Evolutionary conservation across 2,888 invertebrate species (phyloP).

Genomic region (Drosophila longiperda): DNA sequence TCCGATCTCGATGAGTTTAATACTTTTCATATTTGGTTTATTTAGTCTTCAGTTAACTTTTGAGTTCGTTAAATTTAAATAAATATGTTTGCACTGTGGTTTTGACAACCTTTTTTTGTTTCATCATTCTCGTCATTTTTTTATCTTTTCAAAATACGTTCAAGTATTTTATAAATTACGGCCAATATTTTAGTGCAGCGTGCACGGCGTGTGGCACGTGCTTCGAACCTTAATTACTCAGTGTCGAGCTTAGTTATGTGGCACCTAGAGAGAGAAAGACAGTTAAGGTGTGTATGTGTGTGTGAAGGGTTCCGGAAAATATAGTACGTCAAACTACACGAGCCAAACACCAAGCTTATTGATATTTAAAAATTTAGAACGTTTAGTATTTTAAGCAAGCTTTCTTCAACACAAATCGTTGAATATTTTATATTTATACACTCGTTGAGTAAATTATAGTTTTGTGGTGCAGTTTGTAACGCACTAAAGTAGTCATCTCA

Average conservation of each 20-base stretch:
- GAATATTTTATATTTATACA: not conserved
- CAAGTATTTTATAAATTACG: not conserved
- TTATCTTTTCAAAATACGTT: not conserved
- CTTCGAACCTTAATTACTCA: conserved; percentile 44
- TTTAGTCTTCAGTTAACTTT: not conserved
- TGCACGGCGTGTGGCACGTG: not conserved
- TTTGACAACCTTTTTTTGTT: not conserved
- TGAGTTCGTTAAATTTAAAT: not conserved
- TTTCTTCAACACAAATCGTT: not conserved
- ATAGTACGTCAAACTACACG: not conserved
- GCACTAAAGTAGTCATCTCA: not conserved
- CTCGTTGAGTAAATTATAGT: not conserved
- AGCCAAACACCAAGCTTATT: conserved; percentile 11
- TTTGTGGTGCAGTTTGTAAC: not conserved
- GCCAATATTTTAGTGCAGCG: not conserved
- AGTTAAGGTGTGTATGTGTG: no score
- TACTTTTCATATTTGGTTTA: not conserved
- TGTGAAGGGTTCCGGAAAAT: not conserved
- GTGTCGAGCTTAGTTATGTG: conserved; percentile 32
- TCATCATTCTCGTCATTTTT: not conserved
- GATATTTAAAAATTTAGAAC: conserved; percentile 13
- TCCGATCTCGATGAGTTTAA: not conserved
- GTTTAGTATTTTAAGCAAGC: conserved; percentile 15
- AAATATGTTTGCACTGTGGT: not conserved
- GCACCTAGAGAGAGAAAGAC: conserved; percentile 1